These are phyloP conservation scores for Nasonia giraulti DNA, from an alignment of 1,140 invertebrate species.

Conservation along the genomic window DNA sequence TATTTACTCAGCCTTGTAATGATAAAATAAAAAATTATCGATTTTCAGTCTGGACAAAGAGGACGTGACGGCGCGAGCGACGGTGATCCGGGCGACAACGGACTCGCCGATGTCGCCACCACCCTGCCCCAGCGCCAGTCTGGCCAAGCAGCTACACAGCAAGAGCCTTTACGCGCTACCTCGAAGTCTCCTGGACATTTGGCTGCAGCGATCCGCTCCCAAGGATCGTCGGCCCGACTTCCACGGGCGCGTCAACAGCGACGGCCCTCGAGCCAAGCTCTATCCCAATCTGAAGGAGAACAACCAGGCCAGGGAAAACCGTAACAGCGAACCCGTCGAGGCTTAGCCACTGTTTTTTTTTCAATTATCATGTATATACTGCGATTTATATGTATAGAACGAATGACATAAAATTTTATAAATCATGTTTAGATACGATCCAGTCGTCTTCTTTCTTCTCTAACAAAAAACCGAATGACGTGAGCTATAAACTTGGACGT, in stretches of 20 bases:
- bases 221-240: constrained; percentile 84
- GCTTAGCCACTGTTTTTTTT: constrained; percentile 50
- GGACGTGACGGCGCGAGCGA: constrained; percentile 76
- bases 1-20: background rate
- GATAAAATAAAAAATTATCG: background rate
- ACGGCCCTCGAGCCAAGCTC: constrained; percentile 81
- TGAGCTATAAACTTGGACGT: background rate
- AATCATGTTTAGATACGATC: background rate
- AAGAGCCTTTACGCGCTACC: constrained; percentile 66
- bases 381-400: background rate
- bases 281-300: constrained; percentile 83
- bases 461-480: background rate
- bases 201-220: constrained; percentile 73
- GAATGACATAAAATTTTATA: background rate
- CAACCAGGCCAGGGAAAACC: constrained; percentile 59
- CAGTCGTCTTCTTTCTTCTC: background rate
- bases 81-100: constrained; percentile 85
- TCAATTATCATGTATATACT: background rate
- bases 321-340: constrained; percentile 65
- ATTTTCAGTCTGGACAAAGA: constrained; percentile 67
- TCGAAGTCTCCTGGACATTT: constrained; percentile 81
- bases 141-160: constrained; percentile 66
- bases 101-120: constrained; percentile 89
- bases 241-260: constrained; percentile 83
- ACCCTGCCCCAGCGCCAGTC: constrained; percentile 63